Evolutionary conservation across 2,113 vertebrate species (phyloP).

Genomic region (Progne subis): DNA sequence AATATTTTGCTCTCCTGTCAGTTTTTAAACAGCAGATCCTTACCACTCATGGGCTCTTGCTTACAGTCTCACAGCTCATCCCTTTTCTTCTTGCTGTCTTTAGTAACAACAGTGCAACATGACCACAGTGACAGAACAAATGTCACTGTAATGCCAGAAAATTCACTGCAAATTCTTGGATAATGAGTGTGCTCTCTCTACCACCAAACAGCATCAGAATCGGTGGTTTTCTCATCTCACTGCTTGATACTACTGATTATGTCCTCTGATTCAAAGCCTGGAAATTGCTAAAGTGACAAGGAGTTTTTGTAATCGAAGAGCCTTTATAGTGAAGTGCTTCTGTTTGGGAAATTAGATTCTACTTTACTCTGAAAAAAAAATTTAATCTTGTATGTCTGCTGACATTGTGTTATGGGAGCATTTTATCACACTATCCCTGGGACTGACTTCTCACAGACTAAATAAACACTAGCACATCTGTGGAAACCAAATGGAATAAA

Average conservation of each 20-base stretch:
- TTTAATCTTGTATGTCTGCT: not conserved
- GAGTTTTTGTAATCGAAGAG: not conserved
- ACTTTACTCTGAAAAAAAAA: not conserved
- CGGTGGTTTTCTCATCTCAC: not conserved
- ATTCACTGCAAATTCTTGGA: not conserved
- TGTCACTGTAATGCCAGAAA: not conserved
- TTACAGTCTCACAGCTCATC: not conserved
- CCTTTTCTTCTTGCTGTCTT: not conserved
- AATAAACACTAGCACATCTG: not conserved
- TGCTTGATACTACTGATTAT: not conserved
- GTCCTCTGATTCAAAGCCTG: not conserved
- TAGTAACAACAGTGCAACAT: not conserved
- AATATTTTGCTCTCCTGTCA: not conserved
- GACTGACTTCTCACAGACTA: not conserved
- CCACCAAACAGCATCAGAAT: not conserved
- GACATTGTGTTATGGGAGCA: not conserved
- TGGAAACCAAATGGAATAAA: not conserved
- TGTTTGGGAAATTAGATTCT: not conserved
- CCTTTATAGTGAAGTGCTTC: not conserved
- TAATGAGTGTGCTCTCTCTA: not conserved
- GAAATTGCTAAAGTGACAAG: not conserved
- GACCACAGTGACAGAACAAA: not conserved
- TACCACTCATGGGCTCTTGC: not conserved
- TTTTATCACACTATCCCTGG: not conserved
- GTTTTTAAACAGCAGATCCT: not conserved